These are phyloP conservation scores for Zonitis immaculata DNA, from an alignment of 2,888 invertebrate species.

Conservation along the genomic window DNA sequence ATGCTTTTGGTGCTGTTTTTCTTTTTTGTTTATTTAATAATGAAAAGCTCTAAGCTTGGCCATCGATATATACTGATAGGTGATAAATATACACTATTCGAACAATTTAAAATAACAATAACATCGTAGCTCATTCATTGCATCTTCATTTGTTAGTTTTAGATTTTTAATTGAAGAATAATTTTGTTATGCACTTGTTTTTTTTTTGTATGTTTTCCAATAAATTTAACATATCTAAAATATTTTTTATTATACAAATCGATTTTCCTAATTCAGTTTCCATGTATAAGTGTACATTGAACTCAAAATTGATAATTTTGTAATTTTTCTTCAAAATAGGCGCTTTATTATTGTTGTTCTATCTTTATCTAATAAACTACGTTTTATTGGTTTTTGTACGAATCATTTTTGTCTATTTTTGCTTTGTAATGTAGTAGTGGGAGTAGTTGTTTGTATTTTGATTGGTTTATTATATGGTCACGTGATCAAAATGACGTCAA, in stretches of 20 bases:
- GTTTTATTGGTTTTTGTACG: background rate
- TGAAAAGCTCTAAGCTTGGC: conserved; percentile 4
- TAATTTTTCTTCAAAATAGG: background rate
- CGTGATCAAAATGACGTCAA: conserved; percentile 28
- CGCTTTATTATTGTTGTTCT: background rate
- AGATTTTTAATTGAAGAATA: conserved; percentile 8
- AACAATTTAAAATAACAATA: too few relatives aligned
- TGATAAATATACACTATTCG: background rate
- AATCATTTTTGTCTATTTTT: conserved; percentile 13
- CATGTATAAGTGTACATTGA: too few relatives aligned
- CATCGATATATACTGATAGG: conserved; percentile 4
- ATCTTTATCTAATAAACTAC: background rate
- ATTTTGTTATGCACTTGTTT: conserved; percentile 12
- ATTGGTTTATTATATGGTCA: conserved; percentile 16
- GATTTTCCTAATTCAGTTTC: too few relatives aligned
- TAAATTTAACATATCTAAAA: conserved; percentile 23
- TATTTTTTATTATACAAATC: too few relatives aligned
- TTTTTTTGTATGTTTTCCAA: conserved; percentile 15
- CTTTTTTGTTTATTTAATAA: conserved; percentile 1
- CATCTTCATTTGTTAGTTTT: conserved; percentile 7
- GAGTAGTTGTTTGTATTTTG: background rate
- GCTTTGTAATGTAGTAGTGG: conserved; percentile 8
- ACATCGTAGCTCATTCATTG: background rate
- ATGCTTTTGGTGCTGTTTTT: background rate
- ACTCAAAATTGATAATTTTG: background rate